phyloP scores from a whole-genome alignment of 2,888 invertebrate species.

The Melangyna quadrimaculata region DNA sequence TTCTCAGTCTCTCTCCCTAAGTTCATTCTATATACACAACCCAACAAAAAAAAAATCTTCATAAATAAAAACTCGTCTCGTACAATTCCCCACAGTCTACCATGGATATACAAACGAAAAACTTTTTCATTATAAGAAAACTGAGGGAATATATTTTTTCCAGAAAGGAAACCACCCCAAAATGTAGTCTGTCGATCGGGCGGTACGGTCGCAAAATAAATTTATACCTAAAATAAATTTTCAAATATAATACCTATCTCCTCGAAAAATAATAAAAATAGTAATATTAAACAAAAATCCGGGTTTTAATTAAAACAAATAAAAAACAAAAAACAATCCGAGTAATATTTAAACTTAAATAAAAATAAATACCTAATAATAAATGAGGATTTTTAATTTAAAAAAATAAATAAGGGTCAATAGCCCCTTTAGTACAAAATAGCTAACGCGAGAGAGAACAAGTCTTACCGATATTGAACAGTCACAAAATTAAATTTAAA shows the following conservation, averaged over 20 bases:
- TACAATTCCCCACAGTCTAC: conserved; percentile 59
- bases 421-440: not conserved
- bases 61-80: conserved; percentile 1
- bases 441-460: conserved; percentile 20
- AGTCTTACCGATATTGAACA: conserved; percentile 26
- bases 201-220: conserved; percentile 78
- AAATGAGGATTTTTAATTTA: not conserved
- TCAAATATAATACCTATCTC: not conserved
- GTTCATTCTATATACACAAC: not conserved
- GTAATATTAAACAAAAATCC: not conserved
- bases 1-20: conserved; percentile 17
- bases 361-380: not conserved
- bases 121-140: conserved; percentile 44
- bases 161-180: conserved; percentile 78
- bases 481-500: not conserved
- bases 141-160: conserved; percentile 60
- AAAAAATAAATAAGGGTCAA: not conserved
- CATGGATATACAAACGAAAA: conserved; percentile 70
- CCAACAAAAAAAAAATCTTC: not conserved
- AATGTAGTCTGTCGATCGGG: conserved; percentile 79
- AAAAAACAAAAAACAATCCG: not conserved
- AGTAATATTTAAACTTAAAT: not conserved
- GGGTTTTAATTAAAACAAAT: not conserved
- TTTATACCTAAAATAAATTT: conserved; percentile 17
- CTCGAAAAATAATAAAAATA: not conserved